A percentile compares a stretch with the other conserved stretches of the same genome.
Evolutionary conservation across 2,888 invertebrate species (phyloP).

Genomic region (Drosophila ezoana): DNA sequence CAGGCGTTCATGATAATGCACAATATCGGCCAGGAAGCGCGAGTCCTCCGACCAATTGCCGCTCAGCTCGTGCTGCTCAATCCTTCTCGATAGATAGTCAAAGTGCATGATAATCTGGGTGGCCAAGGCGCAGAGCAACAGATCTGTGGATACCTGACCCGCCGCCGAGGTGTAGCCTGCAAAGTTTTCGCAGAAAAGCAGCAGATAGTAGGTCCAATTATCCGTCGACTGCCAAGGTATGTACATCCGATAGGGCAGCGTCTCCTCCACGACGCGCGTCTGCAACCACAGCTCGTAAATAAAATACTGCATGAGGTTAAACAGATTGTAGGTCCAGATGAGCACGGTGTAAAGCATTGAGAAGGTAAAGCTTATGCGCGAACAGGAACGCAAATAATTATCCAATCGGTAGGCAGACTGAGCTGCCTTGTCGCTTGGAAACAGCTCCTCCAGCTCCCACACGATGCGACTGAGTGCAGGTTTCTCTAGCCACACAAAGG

Average conservation of each 20-base stretch:
- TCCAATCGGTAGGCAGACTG: slow-evolving; percentile 53
- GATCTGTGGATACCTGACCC: slow-evolving; percentile 80
- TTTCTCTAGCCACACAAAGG: slow-evolving; percentile 73
- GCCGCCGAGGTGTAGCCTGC: slow-evolving; percentile 76
- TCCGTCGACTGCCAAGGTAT: slow-evolving; percentile 69
- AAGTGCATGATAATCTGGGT: slow-evolving; percentile 83
- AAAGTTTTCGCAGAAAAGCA: slow-evolving; percentile 61
- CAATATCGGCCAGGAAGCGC: slow-evolving; percentile 45
- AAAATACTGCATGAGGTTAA: slow-evolving; percentile 63
- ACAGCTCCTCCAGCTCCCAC: slow-evolving; percentile 58
- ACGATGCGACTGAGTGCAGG: slow-evolving; percentile 61
- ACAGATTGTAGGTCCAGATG: slow-evolving; percentile 82
- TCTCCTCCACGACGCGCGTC: slow-evolving; percentile 46
- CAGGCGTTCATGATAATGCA: slow-evolving; percentile 73
- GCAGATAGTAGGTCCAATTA: slow-evolving; percentile 67
- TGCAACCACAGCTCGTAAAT: slow-evolving; percentile 63
- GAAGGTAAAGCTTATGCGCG: slow-evolving; percentile 66
- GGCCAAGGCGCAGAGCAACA: slow-evolving; percentile 76
- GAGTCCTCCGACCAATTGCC: slow-evolving; percentile 50
- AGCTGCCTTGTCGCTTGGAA: slow-evolving; percentile 45
- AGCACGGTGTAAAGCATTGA: slow-evolving; percentile 75
- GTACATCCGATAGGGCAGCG: slow-evolving; percentile 71
- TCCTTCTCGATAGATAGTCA: slow-evolving; percentile 61
- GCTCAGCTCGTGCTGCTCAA: slow-evolving; percentile 37
- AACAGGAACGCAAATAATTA: slow-evolving; percentile 52